Evolutionary conservation across 2,888 invertebrate genomes (phyloP).

Genomic region (Galerucella calmariensis): DNA sequence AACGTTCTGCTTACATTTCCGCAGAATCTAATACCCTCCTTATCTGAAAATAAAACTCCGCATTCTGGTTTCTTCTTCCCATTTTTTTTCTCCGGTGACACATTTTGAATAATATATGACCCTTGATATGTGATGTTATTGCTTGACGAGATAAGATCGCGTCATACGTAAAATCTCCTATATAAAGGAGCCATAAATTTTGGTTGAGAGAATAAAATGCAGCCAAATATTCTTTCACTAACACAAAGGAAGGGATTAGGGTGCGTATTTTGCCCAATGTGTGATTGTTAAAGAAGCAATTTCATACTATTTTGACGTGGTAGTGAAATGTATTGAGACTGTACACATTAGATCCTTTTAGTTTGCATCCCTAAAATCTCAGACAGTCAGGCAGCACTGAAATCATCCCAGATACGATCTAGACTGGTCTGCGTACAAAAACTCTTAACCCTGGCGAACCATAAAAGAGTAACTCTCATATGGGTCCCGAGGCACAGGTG

Average conservation of each 20-base stretch:
- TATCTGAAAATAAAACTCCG: constrained; percentile 2
- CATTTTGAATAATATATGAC: constrained; percentile 22
- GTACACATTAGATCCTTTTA: too few relatives aligned
- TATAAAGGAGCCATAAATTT: constrained; percentile 24
- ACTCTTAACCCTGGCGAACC: too few relatives aligned
- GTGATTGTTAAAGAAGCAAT: too few relatives aligned
- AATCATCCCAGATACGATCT: too few relatives aligned
- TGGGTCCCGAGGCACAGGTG: too few relatives aligned
- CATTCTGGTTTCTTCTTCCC: not conserved
- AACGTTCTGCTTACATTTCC: not conserved
- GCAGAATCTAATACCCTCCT: not conserved
- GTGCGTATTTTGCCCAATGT: not conserved
- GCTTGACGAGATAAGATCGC: constrained; percentile 15
- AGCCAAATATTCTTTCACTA: too few relatives aligned
- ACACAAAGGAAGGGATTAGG: not conserved
- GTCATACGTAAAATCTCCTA: constrained; percentile 17
- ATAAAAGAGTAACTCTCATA: too few relatives aligned
- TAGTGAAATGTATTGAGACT: too few relatives aligned
- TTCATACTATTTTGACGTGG: too few relatives aligned
- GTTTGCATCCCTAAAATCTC: too few relatives aligned
- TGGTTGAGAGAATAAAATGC: constrained; percentile 11
- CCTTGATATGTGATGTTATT: constrained; percentile 6
- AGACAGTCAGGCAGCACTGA: too few relatives aligned
- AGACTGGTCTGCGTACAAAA: too few relatives aligned
- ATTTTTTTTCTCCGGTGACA: constrained; percentile 1